Conservation (phyloP, 2,888 invertebrate species). For the Orthosia gothica region DNA sequence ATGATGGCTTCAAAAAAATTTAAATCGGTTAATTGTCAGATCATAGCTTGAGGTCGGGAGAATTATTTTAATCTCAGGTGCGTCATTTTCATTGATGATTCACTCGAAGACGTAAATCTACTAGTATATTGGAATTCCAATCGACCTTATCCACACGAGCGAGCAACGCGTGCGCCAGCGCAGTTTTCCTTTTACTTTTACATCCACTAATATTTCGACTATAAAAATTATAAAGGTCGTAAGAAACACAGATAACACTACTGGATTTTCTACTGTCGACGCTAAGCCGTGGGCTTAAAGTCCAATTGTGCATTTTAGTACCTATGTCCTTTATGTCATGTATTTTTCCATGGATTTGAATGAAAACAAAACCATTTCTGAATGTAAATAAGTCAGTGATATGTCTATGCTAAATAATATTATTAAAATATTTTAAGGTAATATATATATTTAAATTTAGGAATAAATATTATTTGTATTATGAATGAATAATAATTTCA, state of each 20-base stretch:
- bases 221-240: neutral
- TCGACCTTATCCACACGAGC: slow-evolving; percentile 11
- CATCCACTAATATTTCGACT: neutral
- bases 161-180: neutral
- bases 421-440: neutral
- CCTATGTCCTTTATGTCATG: neutral
- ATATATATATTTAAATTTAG: neutral
- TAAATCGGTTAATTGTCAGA: no score
- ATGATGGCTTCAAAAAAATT: no score
- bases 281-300: neutral
- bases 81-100: slow-evolving; percentile 29
- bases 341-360: neutral
- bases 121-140: slow-evolving; percentile 29
- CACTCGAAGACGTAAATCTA: slow-evolving; percentile 11
- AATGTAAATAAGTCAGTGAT: slow-evolving; percentile 13
- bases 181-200: slow-evolving; percentile 36
- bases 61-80: neutral
- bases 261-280: neutral
- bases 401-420: neutral
- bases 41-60: no score
- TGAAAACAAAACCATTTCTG: slow-evolving; percentile 20
- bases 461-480: neutral
- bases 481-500: neutral
- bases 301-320: neutral
- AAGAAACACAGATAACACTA: neutral